Evolutionary conservation across 2,113 vertebrate genomes (phyloP).

Genomic region (Chaetops frenatus): DNA sequence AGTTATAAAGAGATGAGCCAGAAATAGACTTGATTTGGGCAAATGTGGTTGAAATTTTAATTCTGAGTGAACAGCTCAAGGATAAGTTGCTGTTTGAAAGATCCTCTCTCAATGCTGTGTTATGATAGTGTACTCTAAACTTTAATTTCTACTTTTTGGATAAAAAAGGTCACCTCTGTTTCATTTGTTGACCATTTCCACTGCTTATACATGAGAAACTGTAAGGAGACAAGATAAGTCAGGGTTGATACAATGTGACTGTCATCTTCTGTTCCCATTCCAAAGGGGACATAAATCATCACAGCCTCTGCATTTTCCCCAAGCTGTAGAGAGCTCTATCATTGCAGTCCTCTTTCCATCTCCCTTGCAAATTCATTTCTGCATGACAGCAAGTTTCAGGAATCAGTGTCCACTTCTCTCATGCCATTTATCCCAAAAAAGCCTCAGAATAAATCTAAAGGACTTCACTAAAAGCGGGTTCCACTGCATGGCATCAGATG

Average conservation of each 20-base stretch:
- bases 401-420: background rate
- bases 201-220: background rate
- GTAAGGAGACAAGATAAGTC: background rate
- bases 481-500: background rate
- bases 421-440: background rate
- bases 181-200: background rate
- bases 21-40: background rate
- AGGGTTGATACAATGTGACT: background rate
- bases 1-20: background rate
- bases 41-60: background rate
- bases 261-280: background rate
- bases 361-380: background rate
- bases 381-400: background rate
- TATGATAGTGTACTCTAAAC: background rate
- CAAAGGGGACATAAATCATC: background rate
- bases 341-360: background rate
- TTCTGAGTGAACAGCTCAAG: background rate
- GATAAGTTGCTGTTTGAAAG: background rate
- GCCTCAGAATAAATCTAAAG: background rate
- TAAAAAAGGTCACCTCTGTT: background rate
- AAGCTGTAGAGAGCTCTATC: background rate
- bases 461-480: background rate
- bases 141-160: background rate
- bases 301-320: background rate
- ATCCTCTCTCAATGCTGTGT: background rate